Base-by-base conservation (phyloP, 2,888 invertebrate genomes). In the Dysmachus trigonus region DNA sequence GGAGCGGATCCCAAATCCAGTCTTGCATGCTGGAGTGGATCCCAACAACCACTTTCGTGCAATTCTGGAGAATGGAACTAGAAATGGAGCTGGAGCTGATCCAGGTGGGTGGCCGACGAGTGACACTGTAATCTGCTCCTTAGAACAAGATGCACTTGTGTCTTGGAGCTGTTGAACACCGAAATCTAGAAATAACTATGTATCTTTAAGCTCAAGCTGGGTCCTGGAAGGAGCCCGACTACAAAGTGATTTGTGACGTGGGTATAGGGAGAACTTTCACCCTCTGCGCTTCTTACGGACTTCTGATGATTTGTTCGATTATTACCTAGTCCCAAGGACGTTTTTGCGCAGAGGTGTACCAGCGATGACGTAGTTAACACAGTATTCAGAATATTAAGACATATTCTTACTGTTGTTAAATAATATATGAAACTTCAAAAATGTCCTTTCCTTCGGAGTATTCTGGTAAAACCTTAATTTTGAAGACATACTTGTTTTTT, bases 321-420 rank as follows among this genome's bases (percentile, higher is more conserved):
- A 51, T 79, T 51, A 47, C 47, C 51, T 79, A 79, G 79, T 79
- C 51, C 33, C 79, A 79, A 79, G 79, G 79, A 79, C 79, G 31
- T 79, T 33, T 76, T 31, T 33, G 38, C 38, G 38, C 38, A 76
- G 38, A 35, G 22, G 18, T 76, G 38, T 10, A 76, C 73, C 31
- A 73, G 13, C 30, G 7, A 47, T 47, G 47, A 47, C 47, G 47
- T 18, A 10, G 18, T 18, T 8, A 62, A 27, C 10, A 6, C 10
- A 62, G 8, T 62, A 18, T 27, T 4, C 38, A 41, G 27, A 53
- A 22, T 2, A 62, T 62, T 7, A 22, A 22, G 3, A 62, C 22
- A 27, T 22, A 3, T 22, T 1, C 18, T 22, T 62, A 7, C 10
- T 41, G 15, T n/a, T n/a, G n/a, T n/a, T n/a, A n/a, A n/a, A n/a